Evolutionary conservation across 2,113 vertebrate genomes (phyloP).

Genomic region (Galbula dea): DNA sequence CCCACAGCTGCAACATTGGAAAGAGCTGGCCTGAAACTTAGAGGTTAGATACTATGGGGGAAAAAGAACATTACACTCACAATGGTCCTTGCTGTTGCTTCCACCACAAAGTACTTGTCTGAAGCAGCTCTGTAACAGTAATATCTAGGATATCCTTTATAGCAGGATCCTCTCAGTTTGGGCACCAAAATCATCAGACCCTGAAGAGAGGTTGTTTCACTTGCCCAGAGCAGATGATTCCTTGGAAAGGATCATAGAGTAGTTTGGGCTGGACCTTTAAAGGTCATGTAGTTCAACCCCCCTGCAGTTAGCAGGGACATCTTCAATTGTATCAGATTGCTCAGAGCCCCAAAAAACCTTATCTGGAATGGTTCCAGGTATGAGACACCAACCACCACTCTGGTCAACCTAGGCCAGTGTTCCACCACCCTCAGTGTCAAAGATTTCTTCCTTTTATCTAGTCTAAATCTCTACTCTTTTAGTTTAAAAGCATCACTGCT

Average conservation of each 20-base stretch:
- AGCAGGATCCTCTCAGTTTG: not conserved
- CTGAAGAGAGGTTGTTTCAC: not conserved
- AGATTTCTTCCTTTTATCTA: not conserved
- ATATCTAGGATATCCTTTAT: not conserved
- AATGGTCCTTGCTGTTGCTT: not conserved
- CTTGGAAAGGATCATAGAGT: not conserved
- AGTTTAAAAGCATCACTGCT: not conserved
- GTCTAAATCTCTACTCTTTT: not conserved
- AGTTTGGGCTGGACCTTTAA: not conserved
- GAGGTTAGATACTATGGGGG: not conserved
- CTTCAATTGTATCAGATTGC: not conserved
- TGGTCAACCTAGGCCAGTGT: not conserved
- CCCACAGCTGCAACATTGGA: not conserved
- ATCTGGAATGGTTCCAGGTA: not conserved
- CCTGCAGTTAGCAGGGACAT: not conserved
- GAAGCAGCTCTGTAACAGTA: not conserved
- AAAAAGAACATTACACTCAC: not conserved
- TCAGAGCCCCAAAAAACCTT: not conserved
- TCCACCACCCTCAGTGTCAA: not conserved
- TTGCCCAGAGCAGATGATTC: not conserved
- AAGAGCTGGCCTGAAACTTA: not conserved
- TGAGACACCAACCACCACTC: not conserved
- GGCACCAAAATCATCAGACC: not conserved
- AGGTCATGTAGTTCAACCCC: not conserved
- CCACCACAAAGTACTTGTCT: not conserved